Evolutionary conservation across 2,888 invertebrate species (phyloP).

Genomic region (Cecidostiba fungosa): DNA sequence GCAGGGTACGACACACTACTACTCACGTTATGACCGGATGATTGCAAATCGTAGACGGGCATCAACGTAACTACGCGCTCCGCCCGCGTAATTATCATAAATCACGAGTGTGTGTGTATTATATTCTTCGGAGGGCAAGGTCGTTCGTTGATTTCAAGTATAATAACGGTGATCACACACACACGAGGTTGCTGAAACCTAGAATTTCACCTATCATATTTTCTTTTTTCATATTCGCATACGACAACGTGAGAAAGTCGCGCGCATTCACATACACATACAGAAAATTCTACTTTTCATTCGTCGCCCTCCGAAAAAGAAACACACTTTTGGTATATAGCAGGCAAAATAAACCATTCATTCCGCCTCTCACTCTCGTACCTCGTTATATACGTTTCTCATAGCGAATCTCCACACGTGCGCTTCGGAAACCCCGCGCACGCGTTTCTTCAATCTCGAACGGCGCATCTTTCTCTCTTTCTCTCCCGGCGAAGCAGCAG

Average conservation of each 20-base stretch:
- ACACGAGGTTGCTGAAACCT: neutral
- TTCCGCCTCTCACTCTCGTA: neutral
- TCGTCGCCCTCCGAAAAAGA: neutral
- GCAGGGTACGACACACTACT: neutral
- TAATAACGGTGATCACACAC: neutral
- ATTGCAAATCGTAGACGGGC: conserved; percentile 68
- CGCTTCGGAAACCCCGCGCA: neutral
- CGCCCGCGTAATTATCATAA: conserved; percentile 75
- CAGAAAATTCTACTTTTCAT: neutral
- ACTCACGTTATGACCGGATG: conserved; percentile 68
- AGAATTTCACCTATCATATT: neutral
- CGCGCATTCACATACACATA: too few species aligned
- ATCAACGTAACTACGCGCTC: neutral
- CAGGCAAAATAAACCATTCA: conserved; percentile 15
- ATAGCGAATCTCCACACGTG: neutral
- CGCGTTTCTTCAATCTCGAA: conserved; percentile 30
- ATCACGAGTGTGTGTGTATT: conserved; percentile 66
- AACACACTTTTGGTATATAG: neutral
- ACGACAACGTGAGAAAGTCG: neutral
- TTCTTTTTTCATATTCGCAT: neutral
- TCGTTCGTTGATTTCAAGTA: neutral
- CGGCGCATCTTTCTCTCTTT: too few species aligned
- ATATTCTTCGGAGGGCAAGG: neutral
- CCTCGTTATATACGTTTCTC: neutral
- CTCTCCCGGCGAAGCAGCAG: conserved; percentile 1